phyloP scores from a whole-genome alignment of 92 coral and sea anemone genomes.

The Epizoanthus rinbou region DNA sequence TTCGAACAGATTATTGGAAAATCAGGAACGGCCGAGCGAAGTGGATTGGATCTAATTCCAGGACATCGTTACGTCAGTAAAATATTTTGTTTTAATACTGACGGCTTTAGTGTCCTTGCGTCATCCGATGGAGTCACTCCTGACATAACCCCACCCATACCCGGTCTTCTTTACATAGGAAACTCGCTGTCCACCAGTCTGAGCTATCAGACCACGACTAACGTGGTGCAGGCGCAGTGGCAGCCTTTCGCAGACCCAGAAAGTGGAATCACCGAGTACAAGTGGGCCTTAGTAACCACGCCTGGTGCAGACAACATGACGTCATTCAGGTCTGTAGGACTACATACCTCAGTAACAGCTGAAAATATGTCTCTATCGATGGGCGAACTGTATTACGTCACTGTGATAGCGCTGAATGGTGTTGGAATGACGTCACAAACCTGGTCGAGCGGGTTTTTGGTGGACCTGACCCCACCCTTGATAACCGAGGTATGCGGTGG shows the following conservation, averaged over 20 bases:
- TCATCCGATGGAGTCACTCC: conserved; percentile 78
- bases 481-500: conserved; percentile 40
- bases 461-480: conserved; percentile 77
- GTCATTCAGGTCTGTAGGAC: conserved; percentile 62
- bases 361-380: conserved; percentile 68
- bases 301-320: conserved; percentile 71
- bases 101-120: conserved; percentile 69
- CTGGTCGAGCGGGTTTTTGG: conserved; percentile 87
- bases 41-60: conserved; percentile 68
- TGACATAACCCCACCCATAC: conserved; percentile 77
- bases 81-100: conserved; percentile 73
- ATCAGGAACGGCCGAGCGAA: conserved; percentile 55
- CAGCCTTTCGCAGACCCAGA: conserved; percentile 67
- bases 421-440: conserved; percentile 78
- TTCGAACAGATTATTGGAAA: conserved; percentile 53
- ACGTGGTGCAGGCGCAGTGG: conserved; percentile 67
- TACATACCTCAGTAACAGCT: conserved; percentile 44
- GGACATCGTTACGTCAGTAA: conserved; percentile 76
- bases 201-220: conserved; percentile 55
- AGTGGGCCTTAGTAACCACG: conserved; percentile 84
- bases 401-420: conserved; percentile 80
- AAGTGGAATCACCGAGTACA: conserved; percentile 79
- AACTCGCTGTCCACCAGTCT: conserved; percentile 43
- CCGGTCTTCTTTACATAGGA: conserved; percentile 63
- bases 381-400: conserved; percentile 74